Conservation (phyloP, 2,888 invertebrate species). For the Mesopsocus fuscifrons region DNA sequence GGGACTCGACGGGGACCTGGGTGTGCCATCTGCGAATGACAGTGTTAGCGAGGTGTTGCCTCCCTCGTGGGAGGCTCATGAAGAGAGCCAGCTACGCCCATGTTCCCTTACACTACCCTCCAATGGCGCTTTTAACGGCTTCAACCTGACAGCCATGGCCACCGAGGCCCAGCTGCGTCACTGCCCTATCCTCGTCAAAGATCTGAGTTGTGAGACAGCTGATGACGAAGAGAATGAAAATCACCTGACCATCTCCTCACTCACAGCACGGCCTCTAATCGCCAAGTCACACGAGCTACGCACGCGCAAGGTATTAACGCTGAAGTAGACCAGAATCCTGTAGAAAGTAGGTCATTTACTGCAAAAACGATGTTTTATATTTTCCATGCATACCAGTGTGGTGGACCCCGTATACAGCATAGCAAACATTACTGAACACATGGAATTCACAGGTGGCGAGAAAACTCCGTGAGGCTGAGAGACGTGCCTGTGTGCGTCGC, state of each 20-base stretch:
- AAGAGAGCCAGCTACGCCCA: too few species aligned
- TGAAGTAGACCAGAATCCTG: too few species aligned
- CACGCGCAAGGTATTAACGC: background rate
- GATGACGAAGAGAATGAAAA: slow-evolving; percentile 52
- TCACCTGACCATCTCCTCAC: slow-evolving; percentile 47
- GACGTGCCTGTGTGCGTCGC: background rate
- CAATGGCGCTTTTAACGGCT: slow-evolving; percentile 26
- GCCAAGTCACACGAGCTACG: slow-evolving; percentile 42
- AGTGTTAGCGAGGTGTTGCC: too few species aligned
- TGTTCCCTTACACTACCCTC: slow-evolving; percentile 21
- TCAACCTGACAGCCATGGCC: slow-evolving; percentile 22
- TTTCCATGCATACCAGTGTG: too few species aligned
- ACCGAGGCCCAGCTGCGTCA: slow-evolving; percentile 1
- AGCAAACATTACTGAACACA: too few species aligned
- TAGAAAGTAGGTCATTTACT: too few species aligned
- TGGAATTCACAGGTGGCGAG: slow-evolving; percentile 2
- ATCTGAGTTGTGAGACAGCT: slow-evolving; percentile 21
- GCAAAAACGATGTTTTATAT: too few species aligned
- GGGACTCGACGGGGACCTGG: slow-evolving; percentile 23
- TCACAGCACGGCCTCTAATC: slow-evolving; percentile 49
- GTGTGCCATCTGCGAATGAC: slow-evolving; percentile 21
- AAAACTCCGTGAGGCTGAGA: slow-evolving; percentile 5
- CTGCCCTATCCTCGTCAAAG: slow-evolving; percentile 6
- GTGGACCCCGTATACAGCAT: too few species aligned
- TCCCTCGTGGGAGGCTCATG: too few species aligned